Conservation (phyloP, 2,888 invertebrate species). For the Liopterus haemorrhoidalis region DNA sequence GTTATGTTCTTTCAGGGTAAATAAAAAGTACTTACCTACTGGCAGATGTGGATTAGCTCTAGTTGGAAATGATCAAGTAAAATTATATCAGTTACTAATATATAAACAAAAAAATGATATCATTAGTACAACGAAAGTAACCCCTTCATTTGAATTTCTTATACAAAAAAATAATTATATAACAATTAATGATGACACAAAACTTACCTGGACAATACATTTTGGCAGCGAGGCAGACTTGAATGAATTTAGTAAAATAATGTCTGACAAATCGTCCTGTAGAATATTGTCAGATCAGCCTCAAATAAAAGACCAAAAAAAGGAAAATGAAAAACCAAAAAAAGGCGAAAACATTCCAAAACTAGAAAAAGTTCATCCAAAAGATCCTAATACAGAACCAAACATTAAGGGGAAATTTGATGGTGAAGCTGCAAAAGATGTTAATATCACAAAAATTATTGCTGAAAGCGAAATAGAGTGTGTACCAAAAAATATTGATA, state of each 20-base stretch:
- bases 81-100: conserved; percentile 39
- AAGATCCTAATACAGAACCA: too few species aligned
- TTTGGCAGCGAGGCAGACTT: conserved; percentile 36
- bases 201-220: conserved; percentile 39
- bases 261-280: neutral
- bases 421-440: conserved; percentile 5
- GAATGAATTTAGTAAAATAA: conserved; percentile 32
- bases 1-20: too few species aligned
- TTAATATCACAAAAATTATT: too few species aligned
- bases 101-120: conserved; percentile 43
- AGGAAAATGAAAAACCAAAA: conserved; percentile 1
- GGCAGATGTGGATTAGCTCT: conserved; percentile 48
- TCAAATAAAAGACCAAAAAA: too few species aligned
- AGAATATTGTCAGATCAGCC: too few species aligned
- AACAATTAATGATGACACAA: conserved; percentile 38
- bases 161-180: conserved; percentile 36
- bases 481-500: conserved; percentile 19
- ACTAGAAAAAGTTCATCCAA: too few species aligned
- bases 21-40: conserved; percentile 37
- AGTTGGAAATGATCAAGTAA: conserved; percentile 39
- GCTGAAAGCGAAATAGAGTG: too few species aligned
- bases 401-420: neutral
- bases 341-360: conserved; percentile 2
- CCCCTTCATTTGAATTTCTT: conserved; percentile 31
- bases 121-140: conserved; percentile 36